Evolutionary conservation across 2,888 invertebrate genomes (phyloP), one percentile per base, ranked within the genome.

Genomic region (Xanthia icteritia): DNA sequence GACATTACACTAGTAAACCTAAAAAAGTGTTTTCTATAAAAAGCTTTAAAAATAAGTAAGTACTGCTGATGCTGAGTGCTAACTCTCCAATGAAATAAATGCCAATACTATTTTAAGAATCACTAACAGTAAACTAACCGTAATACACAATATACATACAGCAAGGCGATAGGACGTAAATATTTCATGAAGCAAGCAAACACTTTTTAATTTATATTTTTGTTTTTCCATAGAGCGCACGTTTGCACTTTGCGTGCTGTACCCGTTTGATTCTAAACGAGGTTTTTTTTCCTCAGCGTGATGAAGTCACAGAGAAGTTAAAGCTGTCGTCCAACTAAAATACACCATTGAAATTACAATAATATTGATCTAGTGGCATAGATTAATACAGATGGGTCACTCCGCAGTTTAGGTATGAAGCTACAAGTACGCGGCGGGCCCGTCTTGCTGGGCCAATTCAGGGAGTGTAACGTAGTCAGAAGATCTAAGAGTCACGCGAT

Each of bases 181-280:
- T 87, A 89, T 88, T 88, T 87, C 82, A 89, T 84, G 88, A 89
- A 85, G 80, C 81, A 45, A 83, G 88, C 84, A 87, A 86, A 88
- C 73, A 77, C 74, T 87, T 86, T 84, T 84, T 86, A 84, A 89
- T 88, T 90, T 78, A 89, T 87, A 89, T 88, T 88, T 85, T 70
- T 68, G 75, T 66, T 89, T 90, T 9, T 87, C 76, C 85, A 88
- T 86, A 86, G 75, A 76, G 73, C 66, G 61, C 72, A 74, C 77
- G 75, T 88, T 89, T 82, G 81, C 76, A 81, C 60, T 83, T 71
- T 71, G 45, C 68, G 64, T 70, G 54, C 63, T 79, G 64, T 79
- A 61, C 75, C 77, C 71, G 58, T 79, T 76, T 74, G 79, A 85
- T 83, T 86, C 77, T 67, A 56, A 77, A 56, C 61, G 23, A 64